Evolutionary conservation across 2,113 vertebrate species (phyloP).

Genomic region (Ophthalmolycus amberensis): DNA sequence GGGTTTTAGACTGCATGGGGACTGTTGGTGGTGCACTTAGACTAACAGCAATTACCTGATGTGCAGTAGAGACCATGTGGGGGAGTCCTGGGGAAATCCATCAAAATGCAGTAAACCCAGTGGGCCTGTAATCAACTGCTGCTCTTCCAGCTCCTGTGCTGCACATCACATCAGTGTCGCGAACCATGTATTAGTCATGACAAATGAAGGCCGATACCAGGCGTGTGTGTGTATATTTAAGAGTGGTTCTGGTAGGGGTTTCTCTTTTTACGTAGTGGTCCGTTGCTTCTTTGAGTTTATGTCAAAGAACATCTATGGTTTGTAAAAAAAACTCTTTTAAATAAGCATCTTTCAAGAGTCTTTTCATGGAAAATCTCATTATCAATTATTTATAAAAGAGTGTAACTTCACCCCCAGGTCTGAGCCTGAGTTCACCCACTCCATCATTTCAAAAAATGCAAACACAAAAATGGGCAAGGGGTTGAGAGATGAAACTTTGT

Average conservation of each 20-base stretch:
- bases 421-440: not conserved
- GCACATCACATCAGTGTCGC: conserved; percentile 60
- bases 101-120: conserved; percentile 66
- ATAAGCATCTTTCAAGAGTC: not conserved
- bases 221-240: conserved; percentile 39
- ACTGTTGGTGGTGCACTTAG: conserved; percentile 68
- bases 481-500: not conserved
- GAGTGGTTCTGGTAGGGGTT: conserved; percentile 4
- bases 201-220: conserved; percentile 35
- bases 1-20: conserved; percentile 47
- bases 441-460: not conserved
- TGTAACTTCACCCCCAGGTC: not conserved
- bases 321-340: not conserved
- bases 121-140: conserved; percentile 72
- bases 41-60: conserved; percentile 75
- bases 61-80: conserved; percentile 55
- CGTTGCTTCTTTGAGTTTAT: conserved; percentile 1
- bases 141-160: conserved; percentile 39
- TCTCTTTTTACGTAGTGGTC: conserved; percentile 8
- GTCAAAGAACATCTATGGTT: not conserved
- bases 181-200: conserved; percentile 55
- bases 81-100: conserved; percentile 69
- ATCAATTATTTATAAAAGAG: not conserved
- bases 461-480: not conserved
- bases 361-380: not conserved